phyloP scores from a whole-genome alignment of 2,797 vertebrate species.

The Knipowitschia caucasica region DNA sequence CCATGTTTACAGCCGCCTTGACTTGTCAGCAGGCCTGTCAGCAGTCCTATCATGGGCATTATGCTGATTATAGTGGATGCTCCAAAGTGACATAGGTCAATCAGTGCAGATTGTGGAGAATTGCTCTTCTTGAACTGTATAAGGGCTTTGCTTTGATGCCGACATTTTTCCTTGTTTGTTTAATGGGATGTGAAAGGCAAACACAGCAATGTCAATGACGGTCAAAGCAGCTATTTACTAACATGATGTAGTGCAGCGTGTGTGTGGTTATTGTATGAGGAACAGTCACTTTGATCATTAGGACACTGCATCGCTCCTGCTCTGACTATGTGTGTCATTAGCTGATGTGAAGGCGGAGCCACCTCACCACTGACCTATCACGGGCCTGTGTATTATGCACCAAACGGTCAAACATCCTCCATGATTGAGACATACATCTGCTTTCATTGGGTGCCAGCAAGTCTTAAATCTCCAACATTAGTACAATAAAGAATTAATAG shows the following conservation, averaged over 20 bases:
- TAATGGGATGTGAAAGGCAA: conserved; percentile 29
- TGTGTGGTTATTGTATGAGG: conserved; percentile 20
- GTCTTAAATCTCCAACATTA: no score
- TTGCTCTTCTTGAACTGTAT: conserved; percentile 12
- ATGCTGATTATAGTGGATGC: background rate
- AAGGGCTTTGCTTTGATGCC: conserved; percentile 7
- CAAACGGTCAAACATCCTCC: conserved; percentile 8
- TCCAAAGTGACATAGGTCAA: conserved; percentile 1
- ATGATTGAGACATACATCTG: conserved; percentile 27
- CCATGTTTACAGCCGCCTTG: background rate
- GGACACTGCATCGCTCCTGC: conserved; percentile 5
- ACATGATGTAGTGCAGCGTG: conserved; percentile 18
- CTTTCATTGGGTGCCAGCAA: conserved; percentile 1
- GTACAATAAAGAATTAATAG: no score
- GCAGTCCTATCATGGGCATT: background rate
- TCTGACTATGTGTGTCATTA: conserved; percentile 12
- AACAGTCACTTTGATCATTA: conserved; percentile 24
- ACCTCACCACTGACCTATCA: conserved; percentile 11
- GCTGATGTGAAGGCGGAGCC: background rate
- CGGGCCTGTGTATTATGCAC: conserved; percentile 8
- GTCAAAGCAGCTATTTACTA: conserved; percentile 34
- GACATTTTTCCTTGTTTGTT: conserved; percentile 23
- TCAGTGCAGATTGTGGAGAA: background rate
- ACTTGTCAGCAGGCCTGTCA: background rate
- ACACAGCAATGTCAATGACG: conserved; percentile 33